These are phyloP conservation scores for Petrolisthes cinctipes DNA, from an alignment of 2,888 invertebrate genomes.

Conservation along the genomic window DNA sequence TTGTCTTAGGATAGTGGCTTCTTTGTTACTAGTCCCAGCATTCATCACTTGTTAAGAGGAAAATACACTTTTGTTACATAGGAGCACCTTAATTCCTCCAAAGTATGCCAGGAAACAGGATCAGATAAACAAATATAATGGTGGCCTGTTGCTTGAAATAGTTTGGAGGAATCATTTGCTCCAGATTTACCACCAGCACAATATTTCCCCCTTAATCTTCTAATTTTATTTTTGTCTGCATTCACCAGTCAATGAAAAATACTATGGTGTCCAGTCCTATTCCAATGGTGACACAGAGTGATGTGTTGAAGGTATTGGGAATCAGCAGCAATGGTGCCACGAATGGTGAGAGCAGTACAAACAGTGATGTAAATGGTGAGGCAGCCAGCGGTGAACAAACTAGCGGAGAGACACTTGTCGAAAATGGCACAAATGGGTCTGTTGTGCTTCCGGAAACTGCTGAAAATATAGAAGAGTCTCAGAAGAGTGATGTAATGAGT, in stretches of 20 bases:
- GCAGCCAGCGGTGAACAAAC: neutral
- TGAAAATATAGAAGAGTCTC: neutral
- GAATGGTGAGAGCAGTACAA: neutral
- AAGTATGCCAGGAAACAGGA: too few species aligned
- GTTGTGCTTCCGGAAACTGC: neutral
- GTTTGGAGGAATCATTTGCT: too few species aligned
- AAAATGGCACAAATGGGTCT: neutral
- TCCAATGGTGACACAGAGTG: conserved; percentile 23
- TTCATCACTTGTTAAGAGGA: neutral
- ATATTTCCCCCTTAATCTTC: neutral
- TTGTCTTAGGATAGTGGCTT: too few species aligned
- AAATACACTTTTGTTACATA: too few species aligned
- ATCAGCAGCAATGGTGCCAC: conserved; percentile 9
- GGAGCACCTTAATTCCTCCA: too few species aligned
- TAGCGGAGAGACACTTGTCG: neutral
- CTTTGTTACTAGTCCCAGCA: too few species aligned
- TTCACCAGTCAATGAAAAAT: conserved; percentile 5
- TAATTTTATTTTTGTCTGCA: neutral
- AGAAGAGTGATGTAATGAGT: neutral
- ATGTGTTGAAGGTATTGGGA: conserved; percentile 42
- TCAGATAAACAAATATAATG: too few species aligned
- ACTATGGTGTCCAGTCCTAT: neutral
- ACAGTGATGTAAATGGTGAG: neutral
- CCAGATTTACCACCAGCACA: too few species aligned
- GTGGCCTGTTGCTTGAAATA: too few species aligned